Evolutionary conservation across 2,888 invertebrate genomes (phyloP), one percentile per base, ranked within the genome.

Genomic region (Rosalia funebris): DNA sequence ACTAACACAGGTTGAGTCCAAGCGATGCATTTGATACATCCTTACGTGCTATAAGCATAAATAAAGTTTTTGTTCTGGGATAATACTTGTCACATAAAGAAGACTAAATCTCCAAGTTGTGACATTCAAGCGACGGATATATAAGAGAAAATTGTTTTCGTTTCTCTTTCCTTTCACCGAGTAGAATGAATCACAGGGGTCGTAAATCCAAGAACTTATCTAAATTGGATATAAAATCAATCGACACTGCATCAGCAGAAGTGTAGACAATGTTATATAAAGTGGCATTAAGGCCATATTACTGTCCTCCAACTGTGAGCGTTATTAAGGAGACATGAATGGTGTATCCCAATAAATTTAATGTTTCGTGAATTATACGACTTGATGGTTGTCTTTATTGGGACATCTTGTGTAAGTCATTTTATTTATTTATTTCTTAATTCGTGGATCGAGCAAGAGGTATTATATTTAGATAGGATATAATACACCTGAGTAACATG

Each of bases 81-180:
- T 7, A 44, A 44, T 25, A 14, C 14, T 12, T 25, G 44, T 44
- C 44, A 44, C 25, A 25, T 44, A 19, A 44, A 44, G 15, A 20
- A 20, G 12, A 11, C 44, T 12, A 34, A 34, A 34, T 34, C 20
- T 25, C 20, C 44, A 44, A 12, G 7, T 19, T 9, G 20, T 14
- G 44, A 44, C 44, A 12, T 19, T 19, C 20, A 42, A 12, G 12
- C 19, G 7, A 1, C 20, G 44, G 25, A 44, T 16, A 41, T 17
- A 17, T 25, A 16, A 44, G 44, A n/a, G 20, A 7, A 25, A 44
- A 44, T 44, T 25, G 44, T 20, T 44, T 44, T 25, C 11, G 4
- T 20, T 44, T 20, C 25, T 19, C 12, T 25, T 11, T 44, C 9
- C 14, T 25, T 44, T 44, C n/a, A 10, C 20, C 9, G 11, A 10